Conservation (phyloP, 2,113 vertebrate species). For the Beaufortia kweichowensis region DNA sequence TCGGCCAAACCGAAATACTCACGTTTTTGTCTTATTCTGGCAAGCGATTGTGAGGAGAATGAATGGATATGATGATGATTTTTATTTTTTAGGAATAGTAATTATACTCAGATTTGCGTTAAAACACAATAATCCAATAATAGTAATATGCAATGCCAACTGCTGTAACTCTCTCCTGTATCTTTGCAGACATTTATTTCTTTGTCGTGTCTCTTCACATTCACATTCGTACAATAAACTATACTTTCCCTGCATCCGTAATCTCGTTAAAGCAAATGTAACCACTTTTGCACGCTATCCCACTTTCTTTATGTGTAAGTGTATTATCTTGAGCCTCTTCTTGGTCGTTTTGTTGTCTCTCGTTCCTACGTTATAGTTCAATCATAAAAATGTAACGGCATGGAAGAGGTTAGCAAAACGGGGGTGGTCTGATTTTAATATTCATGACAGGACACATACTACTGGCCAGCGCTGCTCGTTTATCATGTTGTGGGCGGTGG, state of each 20-base stretch:
- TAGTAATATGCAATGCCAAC: neutral
- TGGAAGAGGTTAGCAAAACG: conserved; percentile 24
- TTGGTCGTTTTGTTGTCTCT: conserved; percentile 37
- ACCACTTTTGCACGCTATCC: neutral
- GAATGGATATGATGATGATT: neutral
- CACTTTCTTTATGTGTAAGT: neutral
- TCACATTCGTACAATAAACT: neutral
- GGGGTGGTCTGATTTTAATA: conserved; percentile 24
- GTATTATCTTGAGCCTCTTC: neutral
- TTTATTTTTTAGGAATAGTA: neutral
- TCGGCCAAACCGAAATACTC: conserved; percentile 52
- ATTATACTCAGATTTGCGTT: neutral
- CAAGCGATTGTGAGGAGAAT: neutral
- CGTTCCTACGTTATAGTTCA: conserved; percentile 10
- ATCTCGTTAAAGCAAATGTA: too few species aligned
- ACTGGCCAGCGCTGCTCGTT: conserved; percentile 56
- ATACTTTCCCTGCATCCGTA: neutral
- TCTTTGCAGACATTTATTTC: neutral
- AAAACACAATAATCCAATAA: neutral
- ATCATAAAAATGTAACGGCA: conserved; percentile 9
- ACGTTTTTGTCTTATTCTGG: conserved; percentile 45
- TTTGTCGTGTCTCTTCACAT: neutral
- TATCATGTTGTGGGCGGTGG: conserved; percentile 21
- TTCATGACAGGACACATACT: neutral
- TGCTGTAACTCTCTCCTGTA: neutral